phyloP scores from a whole-genome alignment of 2,113 vertebrate species.

The Excalfactoria chinensis region DNA sequence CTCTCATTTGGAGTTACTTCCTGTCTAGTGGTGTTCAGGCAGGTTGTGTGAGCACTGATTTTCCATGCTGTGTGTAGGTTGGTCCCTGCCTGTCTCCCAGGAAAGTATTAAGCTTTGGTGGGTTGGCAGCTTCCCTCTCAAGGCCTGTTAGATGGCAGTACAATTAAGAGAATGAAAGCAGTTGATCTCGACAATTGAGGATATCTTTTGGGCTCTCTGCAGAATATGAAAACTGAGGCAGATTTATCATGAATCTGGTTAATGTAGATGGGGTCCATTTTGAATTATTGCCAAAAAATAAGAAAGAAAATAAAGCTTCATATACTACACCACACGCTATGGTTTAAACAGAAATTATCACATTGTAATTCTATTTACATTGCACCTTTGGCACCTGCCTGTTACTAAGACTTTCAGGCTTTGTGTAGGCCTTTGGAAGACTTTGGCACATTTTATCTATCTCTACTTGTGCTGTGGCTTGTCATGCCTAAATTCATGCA shows the following conservation, averaged over 20 bases:
- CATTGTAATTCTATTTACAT: background rate
- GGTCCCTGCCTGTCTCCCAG: conserved; percentile 23
- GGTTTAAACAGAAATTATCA: background rate
- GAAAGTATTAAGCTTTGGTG: background rate
- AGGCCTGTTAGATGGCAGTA: conserved; percentile 33
- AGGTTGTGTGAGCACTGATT: background rate
- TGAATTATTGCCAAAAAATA: background rate
- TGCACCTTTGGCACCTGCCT: background rate
- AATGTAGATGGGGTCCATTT: background rate
- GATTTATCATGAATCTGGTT: background rate
- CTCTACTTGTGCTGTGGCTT: fast-evolving
- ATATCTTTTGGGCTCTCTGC: background rate
- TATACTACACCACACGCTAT: fast-evolving
- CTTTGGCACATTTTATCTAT: background rate
- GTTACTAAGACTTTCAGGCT: background rate
- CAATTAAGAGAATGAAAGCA: conserved; percentile 11
- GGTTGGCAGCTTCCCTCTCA: background rate
- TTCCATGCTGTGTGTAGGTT: background rate
- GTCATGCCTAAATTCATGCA: background rate
- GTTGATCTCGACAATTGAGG: background rate
- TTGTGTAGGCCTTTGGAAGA: background rate
- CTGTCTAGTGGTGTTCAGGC: background rate
- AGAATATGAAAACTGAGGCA: background rate
- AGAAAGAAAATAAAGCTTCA: background rate
- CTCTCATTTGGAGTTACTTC: background rate